Base-by-base conservation (phyloP, 64 coral and sea anemone genomes). In the Anthopleura sola region DNA sequence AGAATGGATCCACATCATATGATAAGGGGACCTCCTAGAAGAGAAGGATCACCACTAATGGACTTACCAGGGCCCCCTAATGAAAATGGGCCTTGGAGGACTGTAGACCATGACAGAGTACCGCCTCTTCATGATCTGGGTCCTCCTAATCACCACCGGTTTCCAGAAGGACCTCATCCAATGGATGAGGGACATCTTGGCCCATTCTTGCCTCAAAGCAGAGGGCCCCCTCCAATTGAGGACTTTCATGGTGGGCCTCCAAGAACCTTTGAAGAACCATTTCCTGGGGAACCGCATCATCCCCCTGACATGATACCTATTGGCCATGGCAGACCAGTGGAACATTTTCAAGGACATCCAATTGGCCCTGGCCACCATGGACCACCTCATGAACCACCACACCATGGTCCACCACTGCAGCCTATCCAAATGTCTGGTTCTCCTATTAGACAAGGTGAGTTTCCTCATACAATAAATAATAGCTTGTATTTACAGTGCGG, bases 71-170 rank as follows among this genome's bases (percentile, higher is more conserved):
- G 60, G 40, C 57, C 86, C 34, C 39, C 82, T 7, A 39, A 58
- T 71, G 78, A 82, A 58, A 60, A 40, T 56, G 78, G 85, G 6
- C 84, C 90, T 47, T 84, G 85, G 54, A 88, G 91, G 51, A 48
- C 75, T 33, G 26, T 14, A 79, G 76, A 79, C 10, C 36, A 48
- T 79, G 83, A 90, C 14, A 84, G 75, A 75, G 78, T 84, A 36
- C 58, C 33, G 26, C 60, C 85, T 76, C 60, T 62, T 56, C 83
- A 77, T 86, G 89, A 64, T 47, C 36, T 81, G 60, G 86, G 40
- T 51, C 69, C 81, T 48, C 29, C 82, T 53, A 49, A 81, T 16
- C 82, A 95, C 12, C 62, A 44, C 2, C 60, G 51, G 39, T 78
- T 47, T 20, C 86, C 36, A 32, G 83, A 86, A 47, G 68, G 75